Evolutionary conservation across 2,113 vertebrate species (phyloP).

Genomic region (Chaetodon auriga): DNA sequence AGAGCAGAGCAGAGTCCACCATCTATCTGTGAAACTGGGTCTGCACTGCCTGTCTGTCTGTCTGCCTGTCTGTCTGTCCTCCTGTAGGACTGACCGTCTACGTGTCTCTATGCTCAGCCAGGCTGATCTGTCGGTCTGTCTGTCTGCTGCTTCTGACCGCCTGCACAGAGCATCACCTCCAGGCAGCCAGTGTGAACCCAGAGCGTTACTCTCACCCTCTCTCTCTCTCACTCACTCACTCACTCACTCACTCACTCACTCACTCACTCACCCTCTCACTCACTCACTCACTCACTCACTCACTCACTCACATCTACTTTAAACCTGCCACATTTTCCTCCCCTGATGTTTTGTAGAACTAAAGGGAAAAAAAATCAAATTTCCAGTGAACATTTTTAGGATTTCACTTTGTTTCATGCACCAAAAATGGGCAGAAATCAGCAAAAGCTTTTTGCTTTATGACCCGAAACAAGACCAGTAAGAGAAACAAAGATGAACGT

Average conservation of each 20-base stretch:
- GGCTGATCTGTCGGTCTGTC: conserved; percentile 8
- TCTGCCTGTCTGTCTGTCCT: not conserved
- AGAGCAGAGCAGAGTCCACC: too few relatives aligned
- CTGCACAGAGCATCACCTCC: conserved; percentile 69
- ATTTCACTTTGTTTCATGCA: not conserved
- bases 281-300: not conserved
- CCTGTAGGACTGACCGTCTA: too few relatives aligned
- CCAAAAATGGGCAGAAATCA: not conserved
- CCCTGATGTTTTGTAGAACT: not conserved
- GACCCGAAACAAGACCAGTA: accelerated
- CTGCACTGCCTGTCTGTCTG: not conserved
- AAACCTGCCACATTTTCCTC: not conserved
- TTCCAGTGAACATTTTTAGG: too few relatives aligned
- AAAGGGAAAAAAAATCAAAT: too few relatives aligned
- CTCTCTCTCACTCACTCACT: not conserved
- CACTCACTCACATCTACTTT: not conserved
- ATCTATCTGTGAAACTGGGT: too few relatives aligned
- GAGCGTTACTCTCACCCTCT: not conserved
- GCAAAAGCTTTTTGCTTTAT: not conserved
- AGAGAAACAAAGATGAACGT: not conserved
- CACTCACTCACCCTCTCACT: not conserved
- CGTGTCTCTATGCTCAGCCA: too few relatives aligned
- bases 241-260: not conserved
- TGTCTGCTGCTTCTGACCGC: conserved; percentile 1
- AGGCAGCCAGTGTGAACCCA: conserved; percentile 80